Evolutionary conservation across 1,140 invertebrate genomes (phyloP), one percentile per base, ranked within the genome.

Genomic region (Papilio glaucus): DNA sequence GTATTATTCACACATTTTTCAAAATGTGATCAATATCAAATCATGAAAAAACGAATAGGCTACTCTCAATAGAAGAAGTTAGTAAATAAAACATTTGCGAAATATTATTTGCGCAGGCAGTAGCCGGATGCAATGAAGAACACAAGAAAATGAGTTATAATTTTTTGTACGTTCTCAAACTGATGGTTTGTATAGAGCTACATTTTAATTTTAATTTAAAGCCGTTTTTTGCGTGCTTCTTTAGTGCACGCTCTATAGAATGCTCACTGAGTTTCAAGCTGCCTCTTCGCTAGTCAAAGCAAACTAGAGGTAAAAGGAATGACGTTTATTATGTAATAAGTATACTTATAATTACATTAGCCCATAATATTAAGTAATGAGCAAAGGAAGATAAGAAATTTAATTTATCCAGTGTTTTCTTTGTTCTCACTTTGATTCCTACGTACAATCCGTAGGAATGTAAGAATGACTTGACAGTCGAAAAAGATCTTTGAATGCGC

Each of bases 231-330:
- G 21, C 49, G 49, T 57, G 49, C 49, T 21, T 21, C 49, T 57
- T 57, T 57, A 57, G 18, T n/a, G n/a, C 24, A 26, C 49, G 49
- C 21, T 24, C 49, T 57, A 9, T 57, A 57, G 49, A 57, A 24
- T 57, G 49, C 21, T 57, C 49, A 57, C 49, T 57, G 49, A 26
- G 49, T 57, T 57, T 57, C 49, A 57, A 57, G 49, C 21, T 26
- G 21, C 49, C 49, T 24, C 21, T 57, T 57, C 10, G 5, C 15
- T 12, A 21, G 49, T 57, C 49, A 57, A 57, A 57, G 49, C 10
- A 24, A 24, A 24, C 21, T 57, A 24, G 12, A 12, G 24, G 21
- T 57, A 57, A 26, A 26, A 57, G 7, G 24, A 57, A 57, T 26
- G 10, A 57, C 4, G 21, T 26, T 18, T 57, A 18, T 57, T 57